Evolutionary conservation across 2,888 invertebrate genomes (phyloP), one percentile per base, ranked within the genome.

Genomic region (Cryptus viduatorius): DNA sequence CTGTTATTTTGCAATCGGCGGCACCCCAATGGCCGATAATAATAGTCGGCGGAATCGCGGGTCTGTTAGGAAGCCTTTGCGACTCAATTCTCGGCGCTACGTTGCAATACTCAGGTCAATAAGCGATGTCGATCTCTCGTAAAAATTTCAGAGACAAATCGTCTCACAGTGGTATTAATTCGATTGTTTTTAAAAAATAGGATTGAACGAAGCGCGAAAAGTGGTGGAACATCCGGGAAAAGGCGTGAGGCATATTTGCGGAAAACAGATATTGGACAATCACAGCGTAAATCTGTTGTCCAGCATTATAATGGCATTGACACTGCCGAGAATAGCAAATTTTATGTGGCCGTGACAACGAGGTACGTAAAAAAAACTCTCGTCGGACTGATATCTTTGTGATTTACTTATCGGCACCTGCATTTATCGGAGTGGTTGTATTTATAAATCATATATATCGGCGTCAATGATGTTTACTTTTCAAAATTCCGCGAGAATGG

Each of bases 241-340:
- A 83, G 95, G 96, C 31, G 95, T 98, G 0, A 95, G 95, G 85
- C 96, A 97, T 91, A 96, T 98, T 84, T 96, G 96, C 91, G 98
- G 98, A 4, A 93, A 95, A 79, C 95, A 96, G 88, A 94, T 98
- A 71, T 93, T 98, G 61, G 98, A 98, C 92, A 98, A 98, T 93
- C 97, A 98, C 91, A 96, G 97, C 91, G 97, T 98, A 0, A 98
- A 98, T 94, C 95, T 98, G 61, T 94, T 98, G 82, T 96, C 98
- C 0, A 97, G 96, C 82, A 95, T 98, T 73, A 93, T 97, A 8
- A 97, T 96, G 89, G 97, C 96, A 1, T 93, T 97, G 0, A 93
- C 96, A 4, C 95, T 97, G 90, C 97, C 98, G 12, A 94, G 95
- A 87, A 89, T 97, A 42, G 95, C 96, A 1, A 94, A 95, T 79